These are phyloP conservation scores for Chrysocyon brachyurus DNA, from an alignment of 2,797 vertebrate genomes.

Conservation along the genomic window DNA sequence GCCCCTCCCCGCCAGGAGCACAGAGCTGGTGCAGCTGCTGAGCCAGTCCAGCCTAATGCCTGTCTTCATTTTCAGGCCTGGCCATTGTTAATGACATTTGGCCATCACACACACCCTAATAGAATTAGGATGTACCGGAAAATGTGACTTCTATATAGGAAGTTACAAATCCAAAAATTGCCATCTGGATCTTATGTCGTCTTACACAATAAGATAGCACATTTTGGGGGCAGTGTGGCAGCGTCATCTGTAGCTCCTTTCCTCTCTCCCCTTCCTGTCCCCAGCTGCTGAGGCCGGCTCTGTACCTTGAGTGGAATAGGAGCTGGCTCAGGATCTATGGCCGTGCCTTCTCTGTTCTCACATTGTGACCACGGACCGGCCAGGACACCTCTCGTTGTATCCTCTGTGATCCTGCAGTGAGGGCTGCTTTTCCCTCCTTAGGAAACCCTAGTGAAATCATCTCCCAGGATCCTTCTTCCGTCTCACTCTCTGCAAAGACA, in stretches of 20 bases:
- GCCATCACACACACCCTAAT: not conserved
- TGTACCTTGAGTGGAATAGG: not conserved
- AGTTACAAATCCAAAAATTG: conserved; percentile 56
- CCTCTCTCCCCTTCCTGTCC: conserved; percentile 36
- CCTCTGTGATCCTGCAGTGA: not conserved
- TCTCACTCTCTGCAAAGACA: not conserved
- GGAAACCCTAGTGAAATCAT: not conserved
- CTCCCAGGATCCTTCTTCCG: not conserved
- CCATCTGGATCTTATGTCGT: conserved; percentile 70
- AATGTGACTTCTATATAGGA: conserved; percentile 73
- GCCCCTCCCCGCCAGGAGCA: not conserved
- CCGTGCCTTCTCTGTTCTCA: not conserved
- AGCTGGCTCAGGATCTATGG: not conserved
- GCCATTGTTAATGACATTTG: conserved; percentile 66
- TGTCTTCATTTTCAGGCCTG: conserved; percentile 46
- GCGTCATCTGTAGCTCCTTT: conserved; percentile 36
- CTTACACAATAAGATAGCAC: conserved; percentile 21
- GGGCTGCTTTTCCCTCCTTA: not conserved
- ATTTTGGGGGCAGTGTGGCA: conserved; percentile 24
- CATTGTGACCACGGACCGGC: not conserved
- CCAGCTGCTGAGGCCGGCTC: not conserved
- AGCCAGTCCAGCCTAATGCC: conserved; percentile 9
- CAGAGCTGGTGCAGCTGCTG: not conserved
- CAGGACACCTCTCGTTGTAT: not conserved
- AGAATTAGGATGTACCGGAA: conserved; percentile 66